phyloP scores from a whole-genome alignment of 2,113 vertebrate genomes.

The Ahaetulla prasina region DNA sequence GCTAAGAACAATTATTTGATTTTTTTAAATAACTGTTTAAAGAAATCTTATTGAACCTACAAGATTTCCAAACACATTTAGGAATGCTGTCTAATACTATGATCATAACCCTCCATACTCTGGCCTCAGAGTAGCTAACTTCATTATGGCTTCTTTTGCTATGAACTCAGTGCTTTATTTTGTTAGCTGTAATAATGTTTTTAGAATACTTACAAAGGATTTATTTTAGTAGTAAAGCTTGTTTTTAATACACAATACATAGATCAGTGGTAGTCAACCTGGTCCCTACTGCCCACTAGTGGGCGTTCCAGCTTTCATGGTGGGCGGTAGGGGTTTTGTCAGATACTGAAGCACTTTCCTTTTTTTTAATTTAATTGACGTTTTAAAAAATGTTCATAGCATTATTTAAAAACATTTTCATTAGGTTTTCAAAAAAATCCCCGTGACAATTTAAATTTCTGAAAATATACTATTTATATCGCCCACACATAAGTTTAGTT shows the following conservation, averaged over 20 bases:
- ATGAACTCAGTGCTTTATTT: not conserved
- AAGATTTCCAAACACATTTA: not conserved
- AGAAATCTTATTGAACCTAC: not conserved
- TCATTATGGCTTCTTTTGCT: not conserved
- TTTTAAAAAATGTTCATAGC: no score
- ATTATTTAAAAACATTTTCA: no score
- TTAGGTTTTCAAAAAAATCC: no score
- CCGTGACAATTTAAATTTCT: no score
- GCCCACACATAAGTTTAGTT: no score
- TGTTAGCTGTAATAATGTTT: not conserved
- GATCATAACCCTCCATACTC: not conserved
- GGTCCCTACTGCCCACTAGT: no score
- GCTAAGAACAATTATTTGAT: not conserved
- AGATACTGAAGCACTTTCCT: no score
- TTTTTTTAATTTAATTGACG: no score
- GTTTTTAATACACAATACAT: not conserved
- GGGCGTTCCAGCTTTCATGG: no score
- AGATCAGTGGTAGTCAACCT: no score
- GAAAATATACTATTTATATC: no score
- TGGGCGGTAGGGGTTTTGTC: no score
- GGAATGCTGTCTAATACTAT: not conserved
- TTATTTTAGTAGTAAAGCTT: not conserved
- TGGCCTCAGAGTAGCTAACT: not conserved
- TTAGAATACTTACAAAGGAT: not conserved
- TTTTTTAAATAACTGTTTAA: not conserved